A percentile compares a stretch with the other conserved stretches of the same genome.
Conservation (phyloP, 2,888 invertebrate species). For the Ischnus inquisitorius region DNA sequence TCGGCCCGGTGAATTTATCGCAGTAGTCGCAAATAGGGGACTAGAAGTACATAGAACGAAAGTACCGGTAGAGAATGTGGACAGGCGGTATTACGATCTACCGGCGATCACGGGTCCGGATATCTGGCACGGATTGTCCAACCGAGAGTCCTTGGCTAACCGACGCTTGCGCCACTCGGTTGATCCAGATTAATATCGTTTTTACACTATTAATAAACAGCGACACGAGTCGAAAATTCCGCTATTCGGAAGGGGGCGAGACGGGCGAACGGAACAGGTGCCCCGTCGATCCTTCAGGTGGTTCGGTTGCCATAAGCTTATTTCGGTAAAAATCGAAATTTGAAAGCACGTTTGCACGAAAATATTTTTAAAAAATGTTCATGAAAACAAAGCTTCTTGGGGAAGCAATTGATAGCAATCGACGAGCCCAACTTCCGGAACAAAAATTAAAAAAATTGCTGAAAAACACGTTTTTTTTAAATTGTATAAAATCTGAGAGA, state of each 20-base stretch:
- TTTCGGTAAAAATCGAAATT: too few species aligned
- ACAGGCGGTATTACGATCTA: constrained; percentile 13
- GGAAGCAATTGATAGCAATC: too few species aligned
- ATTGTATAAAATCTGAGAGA: too few species aligned
- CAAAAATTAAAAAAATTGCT: too few species aligned
- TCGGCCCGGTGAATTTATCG: constrained; percentile 41
- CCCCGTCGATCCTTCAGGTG: background rate
- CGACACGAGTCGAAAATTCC: background rate
- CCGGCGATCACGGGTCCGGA: constrained; percentile 30
- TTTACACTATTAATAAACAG: constrained; percentile 59
- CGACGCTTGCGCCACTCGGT: constrained; percentile 44
- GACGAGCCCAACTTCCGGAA: too few species aligned
- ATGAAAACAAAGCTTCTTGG: too few species aligned
- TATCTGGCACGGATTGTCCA: constrained; percentile 62
- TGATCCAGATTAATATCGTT: constrained; percentile 68
- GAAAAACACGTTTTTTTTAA: too few species aligned
- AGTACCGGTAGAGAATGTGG: constrained; percentile 1
- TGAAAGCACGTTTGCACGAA: too few species aligned
- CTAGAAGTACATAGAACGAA: constrained; percentile 28
- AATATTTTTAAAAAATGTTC: too few species aligned
- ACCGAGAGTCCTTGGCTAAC: constrained; percentile 61
- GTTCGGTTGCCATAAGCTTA: background rate
- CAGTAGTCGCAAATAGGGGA: constrained; percentile 2
- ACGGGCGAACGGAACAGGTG: background rate
- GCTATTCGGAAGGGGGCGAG: background rate